These are phyloP conservation scores for Pleuronectes platessa DNA, from an alignment of 2,113 vertebrate genomes.

Conservation along the genomic window DNA sequence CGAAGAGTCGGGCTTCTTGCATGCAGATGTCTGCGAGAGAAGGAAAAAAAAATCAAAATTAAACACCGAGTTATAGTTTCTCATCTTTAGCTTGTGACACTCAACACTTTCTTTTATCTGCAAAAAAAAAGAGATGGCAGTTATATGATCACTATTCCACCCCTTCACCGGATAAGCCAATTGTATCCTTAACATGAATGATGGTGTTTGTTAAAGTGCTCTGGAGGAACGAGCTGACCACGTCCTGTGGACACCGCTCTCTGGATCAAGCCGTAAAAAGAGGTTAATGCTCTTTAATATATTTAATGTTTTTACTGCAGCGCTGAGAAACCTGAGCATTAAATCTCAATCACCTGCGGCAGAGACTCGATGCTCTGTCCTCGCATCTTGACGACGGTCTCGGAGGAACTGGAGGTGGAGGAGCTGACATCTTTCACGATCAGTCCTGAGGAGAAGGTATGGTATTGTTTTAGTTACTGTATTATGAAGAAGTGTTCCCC, in stretches of 20 bases:
- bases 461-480: background rate
- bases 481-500: background rate
- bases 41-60: background rate
- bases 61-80: no score
- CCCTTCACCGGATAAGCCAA: no score
- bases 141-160: no score
- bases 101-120: no score
- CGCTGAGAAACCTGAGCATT: background rate
- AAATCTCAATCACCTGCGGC: slow-evolving; percentile 87
- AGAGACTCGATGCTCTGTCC: slow-evolving; percentile 97
- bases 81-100: no score
- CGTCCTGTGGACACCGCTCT: no score
- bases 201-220: no score
- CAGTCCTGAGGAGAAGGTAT: slow-evolving; percentile 82
- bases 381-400: slow-evolving; percentile 95
- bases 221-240: no score
- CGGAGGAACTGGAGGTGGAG: slow-evolving; percentile 97
- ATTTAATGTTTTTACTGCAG: background rate
- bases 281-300: background rate
- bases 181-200: no score
- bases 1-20: slow-evolving; percentile 92
- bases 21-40: slow-evolving; percentile 75
- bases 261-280: background rate
- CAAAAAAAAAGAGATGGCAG: no score
- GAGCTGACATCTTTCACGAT: slow-evolving; percentile 96